Percentiles rank a stretch among this genome's conserved stretches.
phyloP scores from a whole-genome alignment of 2,797 vertebrate genomes.

The Periophthalmus magnuspinnatus region DNA sequence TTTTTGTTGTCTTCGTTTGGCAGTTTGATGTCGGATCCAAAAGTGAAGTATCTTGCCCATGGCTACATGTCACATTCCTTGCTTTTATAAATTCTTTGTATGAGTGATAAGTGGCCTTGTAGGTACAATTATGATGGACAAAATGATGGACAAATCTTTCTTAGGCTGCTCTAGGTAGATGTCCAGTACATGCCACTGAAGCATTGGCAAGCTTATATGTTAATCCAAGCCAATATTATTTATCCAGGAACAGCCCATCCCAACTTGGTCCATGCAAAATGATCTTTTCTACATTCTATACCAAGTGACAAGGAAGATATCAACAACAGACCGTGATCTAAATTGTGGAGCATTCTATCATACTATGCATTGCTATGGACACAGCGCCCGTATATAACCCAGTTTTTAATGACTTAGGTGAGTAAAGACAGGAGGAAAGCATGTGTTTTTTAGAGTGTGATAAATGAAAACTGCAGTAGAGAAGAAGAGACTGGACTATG shows the following conservation, averaged over 20 bases:
- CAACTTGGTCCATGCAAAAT: too few species aligned
- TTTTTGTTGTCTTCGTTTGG: too few species aligned
- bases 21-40: neutral
- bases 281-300: neutral
- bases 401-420: neutral
- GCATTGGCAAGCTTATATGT: too few species aligned
- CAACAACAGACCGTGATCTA: neutral
- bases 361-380: neutral
- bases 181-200: too few species aligned
- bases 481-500: neutral
- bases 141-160: too few species aligned
- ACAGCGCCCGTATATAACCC: neutral
- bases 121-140: too few species aligned
- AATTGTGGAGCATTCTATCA: neutral
- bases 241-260: too few species aligned
- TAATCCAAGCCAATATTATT: too few species aligned
- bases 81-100: too few species aligned
- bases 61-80: too few species aligned
- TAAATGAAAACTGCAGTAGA: conserved; percentile 9
- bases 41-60: neutral
- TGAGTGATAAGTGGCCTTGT: too few species aligned
- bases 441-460: neutral
- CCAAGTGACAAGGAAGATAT: neutral
- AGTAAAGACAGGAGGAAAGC: neutral
- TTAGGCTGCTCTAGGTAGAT: too few species aligned